Conservation (phyloP, 2,888 invertebrate genomes). For the Athalia rosae region DNA sequence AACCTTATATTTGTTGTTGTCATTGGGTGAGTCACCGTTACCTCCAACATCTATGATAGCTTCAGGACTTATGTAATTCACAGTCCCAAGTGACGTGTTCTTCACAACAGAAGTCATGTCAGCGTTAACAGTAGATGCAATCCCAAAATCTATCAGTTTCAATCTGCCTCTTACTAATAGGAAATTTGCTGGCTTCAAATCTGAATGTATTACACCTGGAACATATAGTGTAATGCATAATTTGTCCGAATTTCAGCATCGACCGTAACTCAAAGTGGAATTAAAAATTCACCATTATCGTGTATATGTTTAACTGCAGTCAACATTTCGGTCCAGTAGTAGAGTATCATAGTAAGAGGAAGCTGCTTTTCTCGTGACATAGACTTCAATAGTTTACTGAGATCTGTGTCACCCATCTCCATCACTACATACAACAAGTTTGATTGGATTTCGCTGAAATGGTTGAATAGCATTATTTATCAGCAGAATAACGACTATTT, state of each 20-base stretch:
- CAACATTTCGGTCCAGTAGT: constrained; percentile 97
- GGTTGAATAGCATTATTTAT: constrained; percentile 48
- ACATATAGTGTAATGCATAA: neutral
- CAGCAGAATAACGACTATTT: neutral
- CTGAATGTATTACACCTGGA: constrained; percentile 94
- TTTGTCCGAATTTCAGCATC: too few relatives aligned
- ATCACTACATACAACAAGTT: constrained; percentile 86
- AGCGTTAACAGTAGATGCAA: constrained; percentile 89
- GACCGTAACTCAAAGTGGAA: constrained; percentile 8
- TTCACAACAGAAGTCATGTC: constrained; percentile 94
- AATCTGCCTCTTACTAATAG: constrained; percentile 88
- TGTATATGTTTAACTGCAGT: constrained; percentile 94
- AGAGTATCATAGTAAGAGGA: constrained; percentile 85
- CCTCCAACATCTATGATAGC: constrained; percentile 82
- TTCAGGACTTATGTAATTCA: constrained; percentile 98
- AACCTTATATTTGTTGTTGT: constrained; percentile 63
- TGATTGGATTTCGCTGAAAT: constrained; percentile 80
- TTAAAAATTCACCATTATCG: constrained; percentile 80
- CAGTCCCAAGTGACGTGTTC: constrained; percentile 89
- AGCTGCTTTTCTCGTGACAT: constrained; percentile 74
- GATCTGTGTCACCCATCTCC: constrained; percentile 95
- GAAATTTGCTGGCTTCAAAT: constrained; percentile 98
- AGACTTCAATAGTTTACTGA: constrained; percentile 84
- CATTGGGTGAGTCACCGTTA: constrained; percentile 68
- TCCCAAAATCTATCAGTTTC: constrained; percentile 98